Conservation (phyloP, 2,797 vertebrate species). For the Pseudocheirus occidentalis region DNA sequence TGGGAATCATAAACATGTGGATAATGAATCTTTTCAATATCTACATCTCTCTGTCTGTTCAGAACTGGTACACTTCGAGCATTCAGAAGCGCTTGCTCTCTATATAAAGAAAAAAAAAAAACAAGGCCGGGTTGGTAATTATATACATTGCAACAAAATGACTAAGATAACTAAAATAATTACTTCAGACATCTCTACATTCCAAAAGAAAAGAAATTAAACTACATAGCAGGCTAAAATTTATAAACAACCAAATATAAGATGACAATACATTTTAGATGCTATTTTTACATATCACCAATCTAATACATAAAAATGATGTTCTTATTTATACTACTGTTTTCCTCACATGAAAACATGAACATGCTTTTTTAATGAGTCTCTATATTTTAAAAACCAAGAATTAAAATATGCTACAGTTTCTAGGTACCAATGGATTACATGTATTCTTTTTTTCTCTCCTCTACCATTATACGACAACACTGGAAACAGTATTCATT, state of each 20-base stretch:
- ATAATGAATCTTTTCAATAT: conserved; percentile 90
- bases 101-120: conserved; percentile 81
- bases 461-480: conserved; percentile 77
- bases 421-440: conserved; percentile 55
- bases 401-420: conserved; percentile 28
- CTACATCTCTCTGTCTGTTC: conserved; percentile 87
- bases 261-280: conserved; percentile 44
- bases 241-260: conserved; percentile 13
- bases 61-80: conserved; percentile 89
- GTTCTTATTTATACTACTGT: conserved; percentile 58
- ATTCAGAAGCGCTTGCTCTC: conserved; percentile 93
- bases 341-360: conserved; percentile 68
- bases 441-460: conserved; percentile 74
- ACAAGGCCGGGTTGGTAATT: conserved; percentile 35
- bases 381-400: conserved; percentile 71
- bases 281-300: conserved; percentile 54
- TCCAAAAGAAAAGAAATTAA: conserved; percentile 54
- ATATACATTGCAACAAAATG: conserved; percentile 52
- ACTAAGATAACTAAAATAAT: conserved; percentile 40
- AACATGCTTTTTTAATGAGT: conserved; percentile 62
- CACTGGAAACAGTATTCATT: conserved; percentile 76
- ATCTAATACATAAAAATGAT: conserved; percentile 27
- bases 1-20: conserved; percentile 96
- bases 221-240: conserved; percentile 13
- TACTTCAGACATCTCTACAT: neutral